Base-by-base conservation (phyloP, 2,113 vertebrate genomes). In the Naja naja region DNA sequence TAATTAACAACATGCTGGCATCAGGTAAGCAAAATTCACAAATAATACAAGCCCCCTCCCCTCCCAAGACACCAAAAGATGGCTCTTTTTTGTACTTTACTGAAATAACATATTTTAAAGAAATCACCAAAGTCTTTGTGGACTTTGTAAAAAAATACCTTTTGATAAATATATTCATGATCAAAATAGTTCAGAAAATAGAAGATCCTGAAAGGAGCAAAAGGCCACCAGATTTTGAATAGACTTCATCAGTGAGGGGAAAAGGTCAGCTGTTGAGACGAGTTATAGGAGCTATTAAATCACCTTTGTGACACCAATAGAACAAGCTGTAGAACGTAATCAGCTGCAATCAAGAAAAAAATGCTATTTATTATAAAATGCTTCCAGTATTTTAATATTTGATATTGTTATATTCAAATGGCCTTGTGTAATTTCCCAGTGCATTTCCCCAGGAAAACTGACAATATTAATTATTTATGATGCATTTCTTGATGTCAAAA, bases 331-430 rank as follows among this genome's bases (percentile, higher is more conserved):
- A 98, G 98, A 99, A 98, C 97, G 97, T 98, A 99, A 99, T 99
- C 98, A 99, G 98, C 98, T 96, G 98, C 99, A 99, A 99, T 99
- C 99, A 99, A 98, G 97, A 98, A 98, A 99, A 98, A 99, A 98
- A 98, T 98, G 98, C 95, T 98, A 97, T 99, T 99, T 99, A 98
- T 98, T 98, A 98, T 97, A 98, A 98, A 98, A 98, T 85, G 94
- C 94, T 98, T 98, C 98, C 97, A 94, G 94, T 93, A 96, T 97
- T 97, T 97, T 98, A 96, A 94, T 97, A 96, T 97, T 97, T 97
- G 90, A 94, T 95, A 97, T 97, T 98, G 96, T 97, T 97, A 96
- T 97, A 95, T 96, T 96, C 96, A 97, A 97, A 93, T 90, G 92
- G 90, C 94, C 22, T 90, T 53, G 93, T 95, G 91, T 96, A 95